phyloP scores from a whole-genome alignment of 2,797 vertebrate species.

The Brachyalestes nurse region DNA sequence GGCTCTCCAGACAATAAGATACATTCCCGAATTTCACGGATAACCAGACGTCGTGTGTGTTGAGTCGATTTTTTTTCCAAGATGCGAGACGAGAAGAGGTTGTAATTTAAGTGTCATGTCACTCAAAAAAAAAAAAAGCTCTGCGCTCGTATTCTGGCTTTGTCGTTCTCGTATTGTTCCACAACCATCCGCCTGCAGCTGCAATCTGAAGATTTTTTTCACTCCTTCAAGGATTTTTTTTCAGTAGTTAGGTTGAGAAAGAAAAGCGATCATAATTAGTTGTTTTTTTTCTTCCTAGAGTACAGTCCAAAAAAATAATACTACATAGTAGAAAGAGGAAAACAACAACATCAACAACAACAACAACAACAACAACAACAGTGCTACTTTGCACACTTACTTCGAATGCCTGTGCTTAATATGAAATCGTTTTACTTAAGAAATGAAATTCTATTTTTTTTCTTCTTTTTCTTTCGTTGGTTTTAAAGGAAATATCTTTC shows the following conservation, averaged over 20 bases:
- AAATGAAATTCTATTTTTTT: constrained; percentile 72
- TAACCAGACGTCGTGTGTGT: constrained; percentile 72
- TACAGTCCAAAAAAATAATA: constrained; percentile 62
- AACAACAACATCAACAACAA: not conserved
- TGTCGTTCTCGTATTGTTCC: constrained; percentile 56
- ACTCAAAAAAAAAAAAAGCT: constrained; percentile 61
- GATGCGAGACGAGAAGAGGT: constrained; percentile 69
- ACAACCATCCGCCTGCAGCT: constrained; percentile 73
- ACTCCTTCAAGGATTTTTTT: constrained; percentile 67
- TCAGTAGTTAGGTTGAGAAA: constrained; percentile 68
- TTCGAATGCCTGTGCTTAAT: constrained; percentile 83
- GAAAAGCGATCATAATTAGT: constrained; percentile 61
- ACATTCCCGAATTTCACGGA: constrained; percentile 78
- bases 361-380: constrained; percentile 20
- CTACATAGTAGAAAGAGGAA: constrained; percentile 62
- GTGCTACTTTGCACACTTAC: constrained; percentile 84
- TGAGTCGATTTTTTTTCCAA: constrained; percentile 63
- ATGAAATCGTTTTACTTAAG: constrained; percentile 78
- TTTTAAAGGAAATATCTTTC: constrained; percentile 75
- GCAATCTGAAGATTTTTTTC: constrained; percentile 73
- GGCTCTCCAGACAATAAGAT: constrained; percentile 72
- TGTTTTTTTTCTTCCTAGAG: constrained; percentile 46
- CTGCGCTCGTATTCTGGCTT: constrained; percentile 71
- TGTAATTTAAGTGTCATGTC: constrained; percentile 73
- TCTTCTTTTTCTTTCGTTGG: constrained; percentile 76